These are phyloP conservation scores for Brachypodius melanocephalos DNA, from an alignment of 2,113 vertebrate species.

Conservation along the genomic window DNA sequence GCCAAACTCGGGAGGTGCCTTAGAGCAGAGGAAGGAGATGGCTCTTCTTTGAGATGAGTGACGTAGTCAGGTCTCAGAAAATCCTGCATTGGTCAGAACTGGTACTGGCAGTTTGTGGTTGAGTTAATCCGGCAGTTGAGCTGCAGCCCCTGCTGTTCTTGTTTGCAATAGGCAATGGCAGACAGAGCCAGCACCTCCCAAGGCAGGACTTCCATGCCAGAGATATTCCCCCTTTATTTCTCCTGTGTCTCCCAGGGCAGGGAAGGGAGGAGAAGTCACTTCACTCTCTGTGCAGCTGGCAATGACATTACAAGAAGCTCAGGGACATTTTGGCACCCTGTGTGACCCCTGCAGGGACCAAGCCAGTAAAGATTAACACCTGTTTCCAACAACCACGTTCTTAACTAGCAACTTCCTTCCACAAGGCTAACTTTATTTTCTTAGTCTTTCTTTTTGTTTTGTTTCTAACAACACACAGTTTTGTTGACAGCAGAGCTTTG, in stretches of 20 bases:
- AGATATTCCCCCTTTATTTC: background rate
- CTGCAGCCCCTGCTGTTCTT: background rate
- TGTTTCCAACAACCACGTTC: background rate
- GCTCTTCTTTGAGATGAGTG: background rate
- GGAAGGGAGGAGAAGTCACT: background rate
- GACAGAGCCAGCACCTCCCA: rapidly evolving
- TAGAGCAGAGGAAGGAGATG: background rate
- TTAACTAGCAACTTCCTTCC: slow-evolving; percentile 28
- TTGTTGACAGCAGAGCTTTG: background rate
- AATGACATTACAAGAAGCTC: background rate
- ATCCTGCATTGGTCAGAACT: rapidly evolving
- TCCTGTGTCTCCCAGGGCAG: background rate
- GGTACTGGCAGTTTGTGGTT: background rate
- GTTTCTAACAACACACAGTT: background rate
- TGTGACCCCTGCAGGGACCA: background rate
- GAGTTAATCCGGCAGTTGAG: background rate
- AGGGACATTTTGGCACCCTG: background rate
- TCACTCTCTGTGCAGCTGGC: background rate
- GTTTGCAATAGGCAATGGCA: background rate
- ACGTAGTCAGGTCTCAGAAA: background rate
- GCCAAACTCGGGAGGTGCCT: rapidly evolving
- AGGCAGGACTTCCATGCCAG: background rate
- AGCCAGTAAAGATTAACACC: slow-evolving; percentile 37
- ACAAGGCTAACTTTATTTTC: background rate
- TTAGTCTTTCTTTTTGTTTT: background rate